Base-by-base conservation (phyloP, 2,113 vertebrate species). In the Vicugna pacos region DNA sequence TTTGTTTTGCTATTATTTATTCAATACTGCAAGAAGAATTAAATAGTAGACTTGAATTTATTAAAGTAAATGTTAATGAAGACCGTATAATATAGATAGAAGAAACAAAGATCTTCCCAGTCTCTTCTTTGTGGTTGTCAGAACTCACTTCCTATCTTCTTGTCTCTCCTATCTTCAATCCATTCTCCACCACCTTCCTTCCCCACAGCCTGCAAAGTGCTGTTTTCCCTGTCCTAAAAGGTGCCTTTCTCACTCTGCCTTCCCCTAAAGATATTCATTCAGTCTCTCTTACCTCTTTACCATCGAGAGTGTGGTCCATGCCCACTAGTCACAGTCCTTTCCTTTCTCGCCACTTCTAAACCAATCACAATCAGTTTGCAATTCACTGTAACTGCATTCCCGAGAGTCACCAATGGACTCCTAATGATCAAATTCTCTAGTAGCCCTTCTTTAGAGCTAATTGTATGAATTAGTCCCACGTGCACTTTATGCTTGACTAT, bases 391-490 rank as follows among this genome's bases (percentile, higher is more conserved):
- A 73, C 14, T 73, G 87, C 8, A 38, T 89, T 92, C 35, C 83
- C 69, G 52, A 96, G 30, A 84, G 38, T 89, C 46, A 28, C 11
- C 95, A 92, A 64, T 92, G 76, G 48, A n/a, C 62, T 79, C 15
- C 35, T 70, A 92, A 67, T 89, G 76, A 86, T 22, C 22, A 50
- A 76, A 92, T 83, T 79, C 38, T 77, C 26, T 32, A 72, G 38
- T 28, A 73, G 48, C 13, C 42, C 22, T 20, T 75, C 50, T 82
- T 81, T 69, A 93, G 67, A 86, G 69, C 16, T 80, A 67, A 80
- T 86, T 73, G 64, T 56, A 60, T 86, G 56, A 93, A 96, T 93
- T 80, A 85, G 56, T 26, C 46, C 30, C 72, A 72, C 72, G 42
- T 58, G 56, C 26, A 90, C 70, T n/a, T 73, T 73, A 17, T 85